Evolutionary conservation across 2,113 vertebrate species (phyloP).

Genomic region (Petrocephalus zakoni): DNA sequence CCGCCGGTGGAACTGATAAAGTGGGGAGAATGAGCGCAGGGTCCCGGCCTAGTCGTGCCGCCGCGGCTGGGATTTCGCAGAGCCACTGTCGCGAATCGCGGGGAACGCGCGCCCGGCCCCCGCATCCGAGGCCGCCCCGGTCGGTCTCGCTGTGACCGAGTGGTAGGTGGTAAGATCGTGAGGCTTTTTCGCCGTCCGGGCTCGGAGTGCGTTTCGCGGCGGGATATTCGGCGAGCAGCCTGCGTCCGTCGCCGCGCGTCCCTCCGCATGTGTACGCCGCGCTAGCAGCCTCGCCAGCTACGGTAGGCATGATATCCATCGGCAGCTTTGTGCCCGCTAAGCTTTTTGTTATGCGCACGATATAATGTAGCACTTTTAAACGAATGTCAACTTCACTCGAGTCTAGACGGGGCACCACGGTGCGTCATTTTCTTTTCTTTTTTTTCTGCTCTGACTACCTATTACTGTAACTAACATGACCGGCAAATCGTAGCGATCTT

Average conservation of each 20-base stretch:
- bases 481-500: not conserved
- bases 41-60: constrained; percentile 60
- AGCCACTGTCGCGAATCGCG: constrained; percentile 60
- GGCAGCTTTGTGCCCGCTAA: not conserved
- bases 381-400: constrained; percentile 38
- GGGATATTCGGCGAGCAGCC: constrained; percentile 37
- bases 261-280: constrained; percentile 19
- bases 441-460: not conserved
- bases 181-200: constrained; percentile 36
- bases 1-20: constrained; percentile 56
- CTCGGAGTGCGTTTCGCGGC: constrained; percentile 43
- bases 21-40: constrained; percentile 64
- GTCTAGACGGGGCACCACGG: constrained; percentile 20
- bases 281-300: constrained; percentile 9
- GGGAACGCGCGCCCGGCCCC: constrained; percentile 55
- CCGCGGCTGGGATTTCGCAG: constrained; percentile 62
- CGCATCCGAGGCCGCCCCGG: constrained; percentile 44
- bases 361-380: constrained; percentile 1
- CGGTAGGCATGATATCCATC: constrained; percentile 9
- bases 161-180: constrained; percentile 66
- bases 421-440: constrained; percentile 8
- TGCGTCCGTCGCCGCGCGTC: constrained; percentile 42
- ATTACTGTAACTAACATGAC: constrained; percentile 20
- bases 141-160: constrained; percentile 57
- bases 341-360: not conserved